Evolutionary conservation across 2,797 vertebrate genomes (phyloP), one percentile per base, ranked within the genome.

Genomic region (Mycteria americana): DNA sequence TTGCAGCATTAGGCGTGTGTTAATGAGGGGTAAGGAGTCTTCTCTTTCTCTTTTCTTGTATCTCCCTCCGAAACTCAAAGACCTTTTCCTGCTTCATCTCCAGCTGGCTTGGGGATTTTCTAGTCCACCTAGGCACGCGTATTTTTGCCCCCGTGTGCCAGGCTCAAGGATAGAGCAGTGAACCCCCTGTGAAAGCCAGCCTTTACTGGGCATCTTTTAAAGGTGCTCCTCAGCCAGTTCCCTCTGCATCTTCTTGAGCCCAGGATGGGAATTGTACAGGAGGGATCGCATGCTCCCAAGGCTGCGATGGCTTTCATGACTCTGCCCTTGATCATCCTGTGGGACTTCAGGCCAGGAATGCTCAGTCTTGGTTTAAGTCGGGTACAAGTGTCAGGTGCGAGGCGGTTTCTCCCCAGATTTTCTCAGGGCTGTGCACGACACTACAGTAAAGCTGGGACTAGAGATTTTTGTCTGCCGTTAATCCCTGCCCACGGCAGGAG

Each of bases 211-310:
- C 25, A 15, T 37, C 46, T 33, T 45, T 54, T 63, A 46, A 54
- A 37, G 57, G 22, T 14, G 18, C 48, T 63, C 39, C 39, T 63
- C 39, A 22, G 22, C 28, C 48, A 11, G 17, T 63, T 53, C 39
- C 17, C 27, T 51, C 57, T 18, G 39, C 18, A 6, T 27, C 33
- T 9, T 31, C 46, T 37, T 37, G 27, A 11, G 72, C 68, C 27
- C 27, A 21, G 39, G 33, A 18, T 1, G 10, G 39, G 57, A 43
- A 27, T 63, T 54, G 53, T 14, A 45, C 2, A 5, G 37, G 21
- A 18, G 28, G 11, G 18, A 23, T 41, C 3, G 0, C 4, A 1
- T 6, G 63, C 13, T 56, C 43, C 64, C 28, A 7, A 11, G 18
- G 43, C 78, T 28, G 43, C 13, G 43, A 17, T 22, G 23, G 16